Percentiles rank a stretch among this genome's conserved stretches.
Conservation (phyloP, 1,140 invertebrate genomes). For the Bombus waltoni region DNA sequence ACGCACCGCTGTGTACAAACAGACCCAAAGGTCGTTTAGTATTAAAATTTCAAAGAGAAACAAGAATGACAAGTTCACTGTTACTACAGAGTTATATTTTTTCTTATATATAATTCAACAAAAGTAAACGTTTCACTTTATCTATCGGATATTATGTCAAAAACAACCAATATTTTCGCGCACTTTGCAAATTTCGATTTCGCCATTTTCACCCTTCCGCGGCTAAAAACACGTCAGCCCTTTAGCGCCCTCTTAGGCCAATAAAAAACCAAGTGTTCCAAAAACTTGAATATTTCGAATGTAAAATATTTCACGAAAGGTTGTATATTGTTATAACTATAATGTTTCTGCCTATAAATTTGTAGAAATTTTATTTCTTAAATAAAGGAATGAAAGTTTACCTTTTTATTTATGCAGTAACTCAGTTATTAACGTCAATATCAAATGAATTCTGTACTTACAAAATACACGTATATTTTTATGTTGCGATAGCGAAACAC, state of each 20-base stretch:
- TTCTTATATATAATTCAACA: neutral
- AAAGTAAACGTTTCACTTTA: neutral
- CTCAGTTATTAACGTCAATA: neutral
- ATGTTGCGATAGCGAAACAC: neutral
- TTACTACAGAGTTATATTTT: constrained; percentile 27
- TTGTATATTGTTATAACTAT: neutral
- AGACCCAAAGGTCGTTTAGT: constrained; percentile 63
- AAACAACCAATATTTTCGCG: constrained; percentile 66
- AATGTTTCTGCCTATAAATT: neutral
- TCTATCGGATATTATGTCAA: neutral
- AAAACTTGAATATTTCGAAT: constrained; percentile 49
- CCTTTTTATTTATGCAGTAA: neutral
- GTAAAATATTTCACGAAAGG: neutral
- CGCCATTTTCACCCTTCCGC: constrained; percentile 74
- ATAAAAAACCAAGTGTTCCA: constrained; percentile 56
- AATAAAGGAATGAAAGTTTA: neutral
- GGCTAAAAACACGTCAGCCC: constrained; percentile 75
- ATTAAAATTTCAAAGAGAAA: constrained; percentile 34
- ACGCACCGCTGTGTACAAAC: constrained; percentile 72
- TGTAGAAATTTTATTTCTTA: neutral
- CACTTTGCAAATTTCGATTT: constrained; percentile 77
- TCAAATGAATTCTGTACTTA: neutral
- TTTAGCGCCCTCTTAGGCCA: constrained; percentile 64
- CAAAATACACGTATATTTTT: neutral
- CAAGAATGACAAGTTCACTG: constrained; percentile 17